Evolutionary conservation across 2,888 invertebrate genomes (phyloP), one percentile per base, ranked within the genome.

Genomic region (Phoronis australis): DNA sequence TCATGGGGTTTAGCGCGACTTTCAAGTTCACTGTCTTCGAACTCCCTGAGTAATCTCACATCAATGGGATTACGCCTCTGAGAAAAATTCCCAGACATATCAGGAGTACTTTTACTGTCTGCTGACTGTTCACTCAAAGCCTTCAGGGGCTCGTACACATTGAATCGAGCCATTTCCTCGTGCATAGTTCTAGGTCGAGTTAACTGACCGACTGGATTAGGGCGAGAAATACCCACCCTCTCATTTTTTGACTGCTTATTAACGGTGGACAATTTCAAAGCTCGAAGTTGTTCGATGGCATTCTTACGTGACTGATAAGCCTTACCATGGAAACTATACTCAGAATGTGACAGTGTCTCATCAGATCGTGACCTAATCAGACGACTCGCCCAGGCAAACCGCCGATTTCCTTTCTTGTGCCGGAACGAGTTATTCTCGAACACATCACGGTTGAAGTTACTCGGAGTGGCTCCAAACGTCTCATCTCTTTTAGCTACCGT

Each of bases 261-360:
- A n/a, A n/a, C n/a, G n/a, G n/a, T n/a, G n/a, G n/a, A n/a, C n/a
- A n/a, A n/a, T 31, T 31, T 31, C 70, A 68, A 69, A 22, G 63
- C 68, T 39, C 65, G 57, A 24, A 70, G 66, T 50, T 67, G 64
- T 48, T 68, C 65, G 68, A 69, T 67, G 22, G 69, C 69, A 42
- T 60, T 61, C 41, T 67, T 64, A 2, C 68, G 54, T 6, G 66
- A 66, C 51, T 67, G 66, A 45, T 69, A 68, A 48, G 68, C 66
- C 5, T 69, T 69, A 25, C 66, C 60, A 45, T 96, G 71, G 82
- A 96, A 80, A 85, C 97, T 69, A 51, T 88, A 69, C 86, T 88
- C 62, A 45, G 69, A 69, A 63, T 68, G 69, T 1, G 75, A 74
- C 21, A 75, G 56, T 5, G 74, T 67, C 52, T 75, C 75, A 50